These are phyloP conservation scores for Gadus macrocephalus DNA, from an alignment of 2,113 vertebrate genomes.

Conservation along the genomic window DNA sequence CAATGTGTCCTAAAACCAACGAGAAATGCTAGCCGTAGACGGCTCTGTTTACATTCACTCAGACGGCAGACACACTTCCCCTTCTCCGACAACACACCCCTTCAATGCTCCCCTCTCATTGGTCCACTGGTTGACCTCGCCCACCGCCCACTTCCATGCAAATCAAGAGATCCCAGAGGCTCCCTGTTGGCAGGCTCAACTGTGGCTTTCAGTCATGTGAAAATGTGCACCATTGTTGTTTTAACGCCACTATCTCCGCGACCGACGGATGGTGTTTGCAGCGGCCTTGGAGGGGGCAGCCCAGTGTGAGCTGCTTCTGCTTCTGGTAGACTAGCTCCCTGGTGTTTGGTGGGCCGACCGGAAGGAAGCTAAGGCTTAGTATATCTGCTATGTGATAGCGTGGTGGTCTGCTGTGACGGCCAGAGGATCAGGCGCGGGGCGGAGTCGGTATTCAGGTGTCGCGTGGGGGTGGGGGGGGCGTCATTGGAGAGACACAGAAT, in stretches of 20 bases:
- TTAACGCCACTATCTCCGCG: neutral
- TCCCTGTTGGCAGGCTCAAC: constrained; percentile 40
- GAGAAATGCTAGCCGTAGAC: neutral
- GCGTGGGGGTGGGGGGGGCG: too few relatives aligned
- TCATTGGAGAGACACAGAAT: too few relatives aligned
- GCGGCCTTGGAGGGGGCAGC: too few relatives aligned
- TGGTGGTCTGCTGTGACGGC: too few relatives aligned
- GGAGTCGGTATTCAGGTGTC: too few relatives aligned
- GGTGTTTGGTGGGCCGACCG: too few relatives aligned
- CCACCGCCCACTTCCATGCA: constrained; percentile 38
- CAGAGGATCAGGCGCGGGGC: too few relatives aligned
- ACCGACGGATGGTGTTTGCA: too few relatives aligned
- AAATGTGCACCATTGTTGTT: constrained; percentile 20
- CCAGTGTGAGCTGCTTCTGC: too few relatives aligned
- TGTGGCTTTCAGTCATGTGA: constrained; percentile 14
- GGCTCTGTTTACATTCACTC: neutral
- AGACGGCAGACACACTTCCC: constrained; percentile 27
- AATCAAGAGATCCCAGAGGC: constrained; percentile 40
- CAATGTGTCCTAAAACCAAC: neutral
- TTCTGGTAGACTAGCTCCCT: too few relatives aligned
- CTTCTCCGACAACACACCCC: constrained; percentile 53
- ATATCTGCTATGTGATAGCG: too few relatives aligned
- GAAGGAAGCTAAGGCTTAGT: too few relatives aligned
- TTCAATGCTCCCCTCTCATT: constrained; percentile 55
- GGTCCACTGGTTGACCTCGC: constrained; percentile 49